Conservation (phyloP, 2,113 vertebrate genomes). For the Plectropomus leopardus region DNA sequence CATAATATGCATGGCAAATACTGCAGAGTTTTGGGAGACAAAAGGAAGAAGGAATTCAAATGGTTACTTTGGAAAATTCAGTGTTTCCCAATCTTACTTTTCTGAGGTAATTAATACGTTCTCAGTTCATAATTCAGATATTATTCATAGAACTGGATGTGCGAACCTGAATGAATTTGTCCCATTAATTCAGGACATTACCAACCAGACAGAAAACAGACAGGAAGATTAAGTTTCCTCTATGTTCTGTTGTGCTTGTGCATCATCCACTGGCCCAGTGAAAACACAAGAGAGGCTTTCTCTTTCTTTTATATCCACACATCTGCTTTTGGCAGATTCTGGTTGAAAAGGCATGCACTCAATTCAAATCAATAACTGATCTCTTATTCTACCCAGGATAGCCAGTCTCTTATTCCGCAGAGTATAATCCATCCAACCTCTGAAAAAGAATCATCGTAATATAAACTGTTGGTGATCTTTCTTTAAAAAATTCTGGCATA, state of each 20-base stretch:
- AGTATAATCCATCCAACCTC: conserved; percentile 4
- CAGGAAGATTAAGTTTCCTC: not conserved
- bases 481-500: not conserved
- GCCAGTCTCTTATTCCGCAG: not conserved
- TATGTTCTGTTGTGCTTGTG: not conserved
- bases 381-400: not conserved
- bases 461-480: not conserved
- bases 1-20: not conserved
- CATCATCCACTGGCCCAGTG: conserved; percentile 5
- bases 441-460: conserved; percentile 8
- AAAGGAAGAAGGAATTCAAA: not conserved
- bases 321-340: conserved; percentile 27
- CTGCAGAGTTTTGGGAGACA: not conserved
- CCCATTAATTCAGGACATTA: not conserved
- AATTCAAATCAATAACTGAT: conserved; percentile 44
- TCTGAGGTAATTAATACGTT: not conserved
- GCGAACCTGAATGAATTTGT: not conserved
- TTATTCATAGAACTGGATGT: not conserved
- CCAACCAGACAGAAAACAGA: conserved; percentile 17
- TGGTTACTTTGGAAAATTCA: not conserved
- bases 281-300: conserved; percentile 12
- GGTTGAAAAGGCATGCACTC: conserved; percentile 4
- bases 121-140: not conserved
- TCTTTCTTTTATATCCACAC: conserved; percentile 14
- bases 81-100: not conserved